phyloP scores from a whole-genome alignment of 2,888 invertebrate genomes.

The Ectobius pallidus region DNA sequence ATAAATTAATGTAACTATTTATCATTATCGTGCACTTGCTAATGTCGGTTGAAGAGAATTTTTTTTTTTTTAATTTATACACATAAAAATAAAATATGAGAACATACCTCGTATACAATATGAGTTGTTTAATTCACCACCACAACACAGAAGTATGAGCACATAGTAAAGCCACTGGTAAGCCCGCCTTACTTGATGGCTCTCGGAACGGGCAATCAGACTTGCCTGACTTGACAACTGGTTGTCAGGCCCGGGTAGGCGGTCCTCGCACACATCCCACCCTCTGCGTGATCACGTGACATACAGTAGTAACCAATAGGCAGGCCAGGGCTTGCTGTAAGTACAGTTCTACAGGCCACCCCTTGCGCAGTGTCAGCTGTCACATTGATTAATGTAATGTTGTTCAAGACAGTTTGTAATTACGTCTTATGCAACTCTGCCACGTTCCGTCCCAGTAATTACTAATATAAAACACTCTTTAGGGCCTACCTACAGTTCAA shows the following conservation, averaged over 20 bases:
- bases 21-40: too few relatives aligned
- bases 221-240: neutral
- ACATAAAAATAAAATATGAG: too few relatives aligned
- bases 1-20: too few relatives aligned
- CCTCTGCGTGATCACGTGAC: neutral
- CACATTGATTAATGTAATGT: slow-evolving; percentile 26
- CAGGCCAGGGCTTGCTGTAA: slow-evolving; percentile 2
- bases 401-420: slow-evolving; percentile 18
- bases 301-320: neutral
- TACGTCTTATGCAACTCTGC: slow-evolving; percentile 3
- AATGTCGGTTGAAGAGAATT: too few relatives aligned
- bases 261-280: neutral
- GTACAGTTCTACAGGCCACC: neutral
- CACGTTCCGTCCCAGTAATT: neutral
- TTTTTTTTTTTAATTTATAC: too few relatives aligned
- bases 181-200: neutral
- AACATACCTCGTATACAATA: too few relatives aligned
- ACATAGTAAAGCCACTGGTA: neutral
- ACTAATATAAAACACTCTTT: neutral
- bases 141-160: neutral
- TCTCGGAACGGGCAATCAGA: neutral
- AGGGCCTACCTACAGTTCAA: slow-evolving; percentile 2
- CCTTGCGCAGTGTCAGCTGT: neutral
- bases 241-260: neutral
- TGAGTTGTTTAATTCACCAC: neutral